These are phyloP conservation scores for Drosophila bipectinata DNA, from an alignment of 1,140 invertebrate species.

Conservation along the genomic window DNA sequence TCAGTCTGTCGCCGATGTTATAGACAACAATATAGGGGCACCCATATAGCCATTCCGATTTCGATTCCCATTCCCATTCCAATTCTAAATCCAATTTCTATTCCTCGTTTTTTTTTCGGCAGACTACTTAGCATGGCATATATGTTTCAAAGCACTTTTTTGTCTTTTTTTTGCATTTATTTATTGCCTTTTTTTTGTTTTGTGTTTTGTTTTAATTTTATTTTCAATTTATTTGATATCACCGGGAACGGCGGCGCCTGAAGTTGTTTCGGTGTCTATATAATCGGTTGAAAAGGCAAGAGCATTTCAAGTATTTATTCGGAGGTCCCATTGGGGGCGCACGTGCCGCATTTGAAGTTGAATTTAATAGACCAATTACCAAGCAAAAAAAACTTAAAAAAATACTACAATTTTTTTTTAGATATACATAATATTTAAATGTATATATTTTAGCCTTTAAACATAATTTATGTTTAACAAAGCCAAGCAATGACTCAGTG, in stretches of 20 bases:
- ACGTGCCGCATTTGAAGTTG: slow-evolving; percentile 47
- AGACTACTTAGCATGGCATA: slow-evolving; percentile 31
- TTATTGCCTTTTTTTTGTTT: slow-evolving; percentile 45
- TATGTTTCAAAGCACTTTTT: not conserved
- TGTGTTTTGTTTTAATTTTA: slow-evolving; percentile 20
- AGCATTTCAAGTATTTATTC: slow-evolving; percentile 37
- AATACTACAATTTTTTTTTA: too few relatives aligned
- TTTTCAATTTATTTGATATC: slow-evolving; percentile 72
- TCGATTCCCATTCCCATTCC: not conserved
- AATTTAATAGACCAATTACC: slow-evolving; percentile 41
- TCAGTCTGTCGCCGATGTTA: slow-evolving; percentile 16
- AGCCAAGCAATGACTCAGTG: too few relatives aligned
- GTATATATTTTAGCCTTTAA: too few relatives aligned
- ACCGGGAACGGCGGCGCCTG: slow-evolving; percentile 35
- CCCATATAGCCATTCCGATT: slow-evolving; percentile 21
- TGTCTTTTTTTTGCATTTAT: slow-evolving; percentile 65
- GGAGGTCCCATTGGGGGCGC: slow-evolving; percentile 46
- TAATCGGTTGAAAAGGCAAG: slow-evolving; percentile 17
- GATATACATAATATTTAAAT: too few relatives aligned
- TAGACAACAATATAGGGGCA: not conserved
- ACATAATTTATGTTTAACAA: too few relatives aligned
- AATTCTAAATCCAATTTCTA: not conserved
- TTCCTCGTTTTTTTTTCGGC: not conserved
- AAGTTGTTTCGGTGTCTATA: slow-evolving; percentile 28
- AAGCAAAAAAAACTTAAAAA: not conserved